A percentile compares a stretch with the other conserved stretches of the same genome.
Evolutionary conservation across 1,140 invertebrate species (phyloP).

Genomic region (Gonatopus flavifemur): DNA sequence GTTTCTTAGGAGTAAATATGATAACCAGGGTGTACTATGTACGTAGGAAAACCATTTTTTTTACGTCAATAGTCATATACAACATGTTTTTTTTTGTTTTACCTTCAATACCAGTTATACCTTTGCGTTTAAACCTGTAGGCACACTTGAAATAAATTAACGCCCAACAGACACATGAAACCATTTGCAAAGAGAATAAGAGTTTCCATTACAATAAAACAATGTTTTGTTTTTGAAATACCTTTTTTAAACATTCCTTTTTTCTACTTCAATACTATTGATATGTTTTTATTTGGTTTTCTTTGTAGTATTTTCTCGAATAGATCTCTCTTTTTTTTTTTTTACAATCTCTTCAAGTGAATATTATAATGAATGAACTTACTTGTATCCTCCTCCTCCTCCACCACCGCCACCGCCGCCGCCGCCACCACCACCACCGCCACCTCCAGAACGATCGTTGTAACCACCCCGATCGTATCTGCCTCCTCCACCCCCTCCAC

Average conservation of each 20-base stretch:
- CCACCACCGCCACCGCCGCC: slow-evolving; percentile 58
- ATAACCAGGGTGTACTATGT: slow-evolving; percentile 23
- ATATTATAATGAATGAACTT: slow-evolving; percentile 39
- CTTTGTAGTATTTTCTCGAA: slow-evolving; percentile 8
- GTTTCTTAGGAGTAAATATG: slow-evolving; percentile 1
- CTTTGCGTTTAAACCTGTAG: slow-evolving; percentile 60
- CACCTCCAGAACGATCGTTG: background rate
- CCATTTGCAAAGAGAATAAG: slow-evolving; percentile 42
- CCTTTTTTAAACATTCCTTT: too few relatives aligned
- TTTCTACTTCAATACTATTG: slow-evolving; percentile 8
- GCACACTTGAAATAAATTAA: slow-evolving; percentile 60
- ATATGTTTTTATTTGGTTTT: slow-evolving; percentile 13
- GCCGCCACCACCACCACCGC: slow-evolving; percentile 42
- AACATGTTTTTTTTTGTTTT: slow-evolving; percentile 57
- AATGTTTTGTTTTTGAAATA: too few relatives aligned
- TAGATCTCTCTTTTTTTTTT: slow-evolving; percentile 21
- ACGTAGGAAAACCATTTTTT: slow-evolving; percentile 48
- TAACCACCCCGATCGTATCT: background rate
- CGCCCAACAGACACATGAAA: slow-evolving; percentile 46
- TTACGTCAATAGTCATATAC: slow-evolving; percentile 55
- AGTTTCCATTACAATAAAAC: slow-evolving; percentile 30
- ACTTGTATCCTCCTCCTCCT: slow-evolving; percentile 55
- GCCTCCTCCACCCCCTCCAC: slow-evolving; percentile 35
- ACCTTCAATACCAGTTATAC: slow-evolving; percentile 53
- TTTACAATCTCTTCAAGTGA: slow-evolving; percentile 16